These are phyloP conservation scores for Tholera decimalis DNA, from an alignment of 2,888 invertebrate genomes.

Conservation along the genomic window DNA sequence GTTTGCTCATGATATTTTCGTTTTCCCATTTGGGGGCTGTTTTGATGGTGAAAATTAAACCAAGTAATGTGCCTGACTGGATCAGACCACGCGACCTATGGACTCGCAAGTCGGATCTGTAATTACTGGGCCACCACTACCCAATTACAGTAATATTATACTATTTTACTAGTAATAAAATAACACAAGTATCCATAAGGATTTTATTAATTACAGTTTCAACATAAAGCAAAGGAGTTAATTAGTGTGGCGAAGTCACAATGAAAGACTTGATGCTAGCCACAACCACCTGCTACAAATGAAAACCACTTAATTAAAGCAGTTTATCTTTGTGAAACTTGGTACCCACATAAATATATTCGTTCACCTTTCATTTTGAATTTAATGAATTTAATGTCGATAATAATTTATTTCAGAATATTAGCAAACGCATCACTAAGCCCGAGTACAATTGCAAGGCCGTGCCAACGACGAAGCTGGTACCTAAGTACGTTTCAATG, in stretches of 20 bases:
- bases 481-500: conserved; percentile 65
- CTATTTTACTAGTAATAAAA: neutral
- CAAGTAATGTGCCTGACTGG: too few species aligned
- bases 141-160: neutral
- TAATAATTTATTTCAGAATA: conserved; percentile 4
- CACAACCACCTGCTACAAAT: conserved; percentile 25
- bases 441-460: conserved; percentile 73
- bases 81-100: too few species aligned
- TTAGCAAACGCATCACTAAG: conserved; percentile 63
- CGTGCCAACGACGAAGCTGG: conserved; percentile 65
- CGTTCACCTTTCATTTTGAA: neutral
- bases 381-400: conserved; percentile 15
- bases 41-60: too few species aligned
- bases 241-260: conserved; percentile 10
- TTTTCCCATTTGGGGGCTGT: too few species aligned
- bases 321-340: conserved; percentile 12
- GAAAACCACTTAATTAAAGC: conserved; percentile 34
- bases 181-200: neutral
- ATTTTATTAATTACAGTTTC: conserved; percentile 3
- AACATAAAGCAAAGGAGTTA: neutral
- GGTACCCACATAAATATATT: neutral
- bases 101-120: too few species aligned
- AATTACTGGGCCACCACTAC: too few species aligned
- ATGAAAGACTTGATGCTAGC: conserved; percentile 15
- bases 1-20: too few species aligned